Conservation (phyloP, 2,888 invertebrate genomes). For the Drosophila imparisetae region DNA sequence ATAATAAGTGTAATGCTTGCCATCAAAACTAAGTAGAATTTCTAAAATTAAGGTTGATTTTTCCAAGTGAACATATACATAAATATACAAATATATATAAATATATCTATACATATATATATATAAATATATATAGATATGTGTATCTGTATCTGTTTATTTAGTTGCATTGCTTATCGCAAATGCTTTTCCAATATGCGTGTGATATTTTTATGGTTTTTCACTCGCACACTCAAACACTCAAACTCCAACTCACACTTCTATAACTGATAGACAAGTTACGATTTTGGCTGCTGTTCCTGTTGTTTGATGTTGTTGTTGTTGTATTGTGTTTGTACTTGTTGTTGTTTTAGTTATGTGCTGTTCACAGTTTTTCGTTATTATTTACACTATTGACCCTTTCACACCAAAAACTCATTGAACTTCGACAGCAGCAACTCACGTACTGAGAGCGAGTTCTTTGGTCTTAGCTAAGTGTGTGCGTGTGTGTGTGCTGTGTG, state of each 20-base stretch:
- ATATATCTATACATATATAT: neutral
- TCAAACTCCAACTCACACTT: neutral
- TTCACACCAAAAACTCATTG: conserved; percentile 77
- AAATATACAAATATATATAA: neutral
- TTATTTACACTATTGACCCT: conserved; percentile 80
- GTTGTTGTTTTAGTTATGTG: conserved; percentile 47
- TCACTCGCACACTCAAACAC: conserved; percentile 1
- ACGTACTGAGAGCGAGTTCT: conserved; percentile 52
- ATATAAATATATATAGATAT: conserved; percentile 16
- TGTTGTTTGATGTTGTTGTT: conserved; percentile 36
- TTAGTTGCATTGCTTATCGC: conserved; percentile 74
- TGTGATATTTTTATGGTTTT: conserved; percentile 73
- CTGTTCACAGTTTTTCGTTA: conserved; percentile 76
- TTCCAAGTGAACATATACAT: neutral
- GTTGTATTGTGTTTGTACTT: conserved; percentile 29
- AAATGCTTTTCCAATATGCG: conserved; percentile 65
- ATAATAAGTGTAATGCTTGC: neutral
- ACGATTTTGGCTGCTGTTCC: conserved; percentile 54
- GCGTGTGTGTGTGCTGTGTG: conserved; percentile 5
- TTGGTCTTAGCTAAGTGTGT: conserved; percentile 23
- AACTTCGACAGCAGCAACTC: conserved; percentile 68
- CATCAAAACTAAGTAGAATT: neutral
- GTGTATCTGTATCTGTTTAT: conserved; percentile 54
- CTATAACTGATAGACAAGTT: conserved; percentile 53
- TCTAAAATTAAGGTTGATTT: neutral